Evolutionary conservation across 2,113 vertebrate genomes (phyloP), one percentile per base, ranked within the genome.

Genomic region (Rhinolophus sinicus): DNA sequence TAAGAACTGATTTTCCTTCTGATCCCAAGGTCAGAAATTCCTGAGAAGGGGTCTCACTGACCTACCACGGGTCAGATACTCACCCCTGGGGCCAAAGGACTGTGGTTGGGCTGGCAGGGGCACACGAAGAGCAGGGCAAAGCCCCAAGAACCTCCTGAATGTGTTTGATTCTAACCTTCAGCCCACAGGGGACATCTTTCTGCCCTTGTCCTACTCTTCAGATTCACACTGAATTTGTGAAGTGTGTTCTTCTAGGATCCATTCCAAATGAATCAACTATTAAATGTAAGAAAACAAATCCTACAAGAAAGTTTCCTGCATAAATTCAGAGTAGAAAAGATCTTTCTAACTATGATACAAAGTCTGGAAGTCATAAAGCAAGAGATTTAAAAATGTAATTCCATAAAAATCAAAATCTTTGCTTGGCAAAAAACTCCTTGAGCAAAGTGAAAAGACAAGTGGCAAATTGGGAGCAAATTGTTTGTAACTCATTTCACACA

Each of bases 401-500:
- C 16, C 89, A 80, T 75, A 84, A 78, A 92, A 84, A 80, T 78
- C 2, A 92, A 84, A 92, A 54, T 58, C 12, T 35, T 77, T 90
- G 28, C 90, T 92, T 85, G 47, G 58, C 44, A 44, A 54, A 93
- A 78, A 95, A 88, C 28, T 62, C 81, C 22, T 56, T 50, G 28
- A 94, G 65, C n/a, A 75, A 93, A 96, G 58, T 90, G 24, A 85
- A 88, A 83, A 40, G 44, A 65, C 38, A 94, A 97, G 40, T 90
- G 26, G 54, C 0, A 3, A 86, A 65, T 35, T 52, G 22, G 30
- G 35, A 72, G 13, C 11, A 60, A 60, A 95, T n/a, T n/a, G 26
- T 86, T 75, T 93, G n/a, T 64, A 90, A 47, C 21, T 95, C 77
- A 84, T 40, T 84, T 88, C 30, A 84, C 50, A 90, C 40, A 44